phyloP scores from a whole-genome alignment of 2,888 invertebrate genomes.

The Marasmarcha lunaedactyla region DNA sequence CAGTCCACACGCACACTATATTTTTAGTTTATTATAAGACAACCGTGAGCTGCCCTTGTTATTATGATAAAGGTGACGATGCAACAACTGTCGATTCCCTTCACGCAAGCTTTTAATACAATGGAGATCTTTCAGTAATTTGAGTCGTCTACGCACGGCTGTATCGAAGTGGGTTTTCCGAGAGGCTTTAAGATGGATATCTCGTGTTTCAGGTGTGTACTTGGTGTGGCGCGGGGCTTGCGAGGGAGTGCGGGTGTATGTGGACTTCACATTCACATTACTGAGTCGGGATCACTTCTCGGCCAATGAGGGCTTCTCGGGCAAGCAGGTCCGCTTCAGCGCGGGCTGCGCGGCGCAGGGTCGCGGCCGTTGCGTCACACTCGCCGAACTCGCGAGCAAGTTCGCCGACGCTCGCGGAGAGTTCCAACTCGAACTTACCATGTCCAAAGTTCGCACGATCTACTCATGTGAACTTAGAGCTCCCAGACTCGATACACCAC shows the following conservation, averaged over 20 bases:
- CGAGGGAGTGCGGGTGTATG: conserved; percentile 80
- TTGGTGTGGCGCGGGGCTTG: conserved; percentile 82
- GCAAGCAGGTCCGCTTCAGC: conserved; percentile 78
- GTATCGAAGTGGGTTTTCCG: too few species aligned
- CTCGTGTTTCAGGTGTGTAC: conserved; percentile 78
- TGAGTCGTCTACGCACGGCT: too few species aligned
- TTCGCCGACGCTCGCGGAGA: conserved; percentile 86
- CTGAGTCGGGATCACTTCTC: conserved; percentile 86
- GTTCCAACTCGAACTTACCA: conserved; percentile 82
- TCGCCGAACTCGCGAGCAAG: conserved; percentile 76
- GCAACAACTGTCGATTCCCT: too few species aligned
- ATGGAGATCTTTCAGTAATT: neutral
- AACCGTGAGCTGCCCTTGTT: too few species aligned
- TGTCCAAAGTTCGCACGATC: conserved; percentile 80
- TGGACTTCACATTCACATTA: conserved; percentile 85
- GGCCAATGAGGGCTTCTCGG: conserved; percentile 83
- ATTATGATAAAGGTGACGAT: too few species aligned
- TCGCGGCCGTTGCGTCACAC: conserved; percentile 78
- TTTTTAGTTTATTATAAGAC: too few species aligned
- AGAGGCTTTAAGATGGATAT: too few species aligned
- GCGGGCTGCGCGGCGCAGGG: conserved; percentile 79
- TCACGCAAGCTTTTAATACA: neutral
- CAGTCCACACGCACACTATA: too few species aligned
- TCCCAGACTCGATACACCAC: conserved; percentile 64
- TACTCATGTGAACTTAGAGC: conserved; percentile 79